Percentiles rank a stretch among this genome's conserved stretches.
These are phyloP conservation scores for Ictidomys tridecemlineatus DNA, from an alignment of 2,113 vertebrate species.

Conservation along the genomic window DNA sequence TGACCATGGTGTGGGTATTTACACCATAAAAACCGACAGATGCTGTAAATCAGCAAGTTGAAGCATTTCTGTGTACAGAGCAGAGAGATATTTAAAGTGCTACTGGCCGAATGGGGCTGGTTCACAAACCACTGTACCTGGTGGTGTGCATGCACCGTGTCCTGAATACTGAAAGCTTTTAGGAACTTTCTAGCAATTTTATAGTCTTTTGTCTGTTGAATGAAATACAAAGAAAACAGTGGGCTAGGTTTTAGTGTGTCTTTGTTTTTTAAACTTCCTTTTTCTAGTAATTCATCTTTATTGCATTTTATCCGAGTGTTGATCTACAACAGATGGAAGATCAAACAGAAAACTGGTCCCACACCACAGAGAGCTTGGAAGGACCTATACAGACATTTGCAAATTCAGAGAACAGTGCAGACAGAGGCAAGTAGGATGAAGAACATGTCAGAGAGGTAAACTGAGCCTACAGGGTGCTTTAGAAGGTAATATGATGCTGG, in stretches of 20 bases:
- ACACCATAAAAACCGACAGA: not conserved
- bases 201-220: not conserved
- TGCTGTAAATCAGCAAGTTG: not conserved
- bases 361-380: not conserved
- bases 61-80: not conserved
- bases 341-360: not conserved
- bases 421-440: not conserved
- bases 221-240: not conserved
- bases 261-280: not conserved
- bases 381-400: not conserved
- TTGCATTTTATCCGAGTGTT: not conserved
- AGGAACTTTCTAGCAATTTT: not conserved
- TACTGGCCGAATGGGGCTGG: not conserved
- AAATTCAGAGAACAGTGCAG: not conserved
- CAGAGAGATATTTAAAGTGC: not conserved
- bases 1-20: not conserved
- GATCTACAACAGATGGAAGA: not conserved
- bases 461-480: not conserved
- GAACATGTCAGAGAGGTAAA: not conserved
- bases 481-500: not conserved
- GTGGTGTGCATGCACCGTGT: no score
- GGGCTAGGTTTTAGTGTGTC: not conserved
- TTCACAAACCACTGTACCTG: not conserved
- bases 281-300: slow-evolving; percentile 5
- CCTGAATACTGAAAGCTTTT: not conserved